Base-by-base conservation (phyloP, 1,140 invertebrate species). In the Zaprionus kolodkinae region DNA sequence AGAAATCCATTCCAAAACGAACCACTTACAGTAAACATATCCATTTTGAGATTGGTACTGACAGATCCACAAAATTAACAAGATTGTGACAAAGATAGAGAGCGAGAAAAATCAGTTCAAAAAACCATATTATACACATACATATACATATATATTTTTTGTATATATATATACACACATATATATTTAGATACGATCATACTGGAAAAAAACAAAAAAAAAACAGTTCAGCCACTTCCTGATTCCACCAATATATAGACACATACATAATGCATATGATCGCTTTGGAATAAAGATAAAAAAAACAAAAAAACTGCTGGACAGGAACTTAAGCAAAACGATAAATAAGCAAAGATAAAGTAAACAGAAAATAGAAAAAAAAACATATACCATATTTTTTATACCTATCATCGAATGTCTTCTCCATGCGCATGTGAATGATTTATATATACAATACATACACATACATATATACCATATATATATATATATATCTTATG, bases 161-260 rank as follows among this genome's bases (percentile, higher is more conserved):
- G 38, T 56, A 12, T 52, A 62, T 55, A 35, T 63, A 63, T 63
- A 50, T 15, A 66, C 61, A n/a, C n/a, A n/a, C 54, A 15, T 27
- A 71, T 71, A 74, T 74, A 69, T 74, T 74, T 69, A 74, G 56
- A 69, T 73, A 68, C 60, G 70, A 59, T 17, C 55, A 72, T 72
- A 72, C 70, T 17, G 15, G 33, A 71, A 72, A 6, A 7, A 48
- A 63, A 12, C n/a, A 62, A 12, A 62, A 48, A 6, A 25, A 38
- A 43, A 48, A 25, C 11, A 59, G 7, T 38, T 35, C 21, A 38
- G 40, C 52, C 69, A 57, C 55, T 59, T 65, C 43, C 68, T 57
- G 54, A 66, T 72, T 72, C 69, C 62, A 72, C 61, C 50, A 64
- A 11, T 30, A 43, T 45, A 45, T 45, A 15, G 40, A 68, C 13